Evolutionary conservation across 2,113 vertebrate species (phyloP).

Genomic region (Tautogolabrus adspersus): DNA sequence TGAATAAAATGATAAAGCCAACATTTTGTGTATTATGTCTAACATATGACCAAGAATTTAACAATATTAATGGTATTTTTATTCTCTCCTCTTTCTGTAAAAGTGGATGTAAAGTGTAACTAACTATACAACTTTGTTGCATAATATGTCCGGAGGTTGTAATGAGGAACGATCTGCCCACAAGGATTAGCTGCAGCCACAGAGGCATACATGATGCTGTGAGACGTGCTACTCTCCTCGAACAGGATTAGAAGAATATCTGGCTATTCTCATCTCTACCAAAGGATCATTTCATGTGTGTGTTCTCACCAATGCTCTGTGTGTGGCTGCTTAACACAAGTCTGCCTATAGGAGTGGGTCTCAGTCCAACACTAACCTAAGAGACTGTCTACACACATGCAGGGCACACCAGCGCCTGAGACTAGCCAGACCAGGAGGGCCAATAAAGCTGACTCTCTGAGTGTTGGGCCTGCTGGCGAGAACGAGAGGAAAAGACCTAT

Average conservation of each 20-base stretch:
- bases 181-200: slow-evolving; percentile 49
- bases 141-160: neutral
- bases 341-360: slow-evolving; percentile 22
- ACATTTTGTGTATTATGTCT: too few relatives aligned
- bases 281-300: slow-evolving; percentile 48
- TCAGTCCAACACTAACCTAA: slow-evolving; percentile 5
- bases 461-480: slow-evolving; percentile 66
- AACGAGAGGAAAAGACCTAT: slow-evolving; percentile 77
- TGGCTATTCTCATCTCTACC: slow-evolving; percentile 64
- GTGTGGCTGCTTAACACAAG: slow-evolving; percentile 48
- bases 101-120: neutral
- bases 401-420: slow-evolving; percentile 51
- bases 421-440: slow-evolving; percentile 70
- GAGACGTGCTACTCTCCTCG: slow-evolving; percentile 53
- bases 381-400: slow-evolving; percentile 29
- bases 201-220: slow-evolving; percentile 42
- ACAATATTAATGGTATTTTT: too few relatives aligned
- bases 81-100: neutral
- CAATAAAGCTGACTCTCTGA: slow-evolving; percentile 65
- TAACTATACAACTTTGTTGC: neutral
- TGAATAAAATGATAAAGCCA: too few relatives aligned
- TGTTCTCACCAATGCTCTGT: slow-evolving; percentile 40
- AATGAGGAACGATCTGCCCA: slow-evolving; percentile 37
- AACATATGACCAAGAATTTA: too few relatives aligned
- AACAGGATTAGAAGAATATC: slow-evolving; percentile 68